Percentiles rank a stretch among this genome's conserved stretches.
These are phyloP conservation scores for Tenthredo amoena DNA, from an alignment of 2,888 invertebrate species.

Conservation along the genomic window DNA sequence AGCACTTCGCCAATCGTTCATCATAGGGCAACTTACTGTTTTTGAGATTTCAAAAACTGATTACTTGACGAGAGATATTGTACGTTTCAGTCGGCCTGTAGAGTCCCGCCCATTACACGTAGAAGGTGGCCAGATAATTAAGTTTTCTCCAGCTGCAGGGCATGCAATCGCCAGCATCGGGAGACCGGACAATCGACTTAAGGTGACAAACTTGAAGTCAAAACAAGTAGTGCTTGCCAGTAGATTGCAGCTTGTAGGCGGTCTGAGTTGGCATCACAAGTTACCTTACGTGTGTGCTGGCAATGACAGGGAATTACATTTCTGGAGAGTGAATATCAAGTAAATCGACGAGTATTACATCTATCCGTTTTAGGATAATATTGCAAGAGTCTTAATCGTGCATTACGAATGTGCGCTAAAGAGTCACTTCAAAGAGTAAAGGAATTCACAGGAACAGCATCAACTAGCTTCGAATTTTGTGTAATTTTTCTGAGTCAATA, in stretches of 20 bases:
- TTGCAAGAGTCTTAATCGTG: neutral
- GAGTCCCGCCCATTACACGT: conserved; percentile 82
- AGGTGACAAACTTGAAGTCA: conserved; percentile 82
- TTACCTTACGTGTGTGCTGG: conserved; percentile 82
- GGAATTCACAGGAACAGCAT: neutral
- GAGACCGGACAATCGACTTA: conserved; percentile 83
- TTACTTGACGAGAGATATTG: conserved; percentile 47
- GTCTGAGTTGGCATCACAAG: conserved; percentile 83
- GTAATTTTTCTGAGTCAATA: neutral
- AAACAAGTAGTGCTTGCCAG: conserved; percentile 81
- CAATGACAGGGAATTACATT: conserved; percentile 81
- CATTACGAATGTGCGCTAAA: neutral
- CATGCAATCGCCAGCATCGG: conserved; percentile 84
- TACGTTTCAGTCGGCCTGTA: conserved; percentile 80
- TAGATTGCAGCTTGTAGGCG: conserved; percentile 80
- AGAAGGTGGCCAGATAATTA: conserved; percentile 82
- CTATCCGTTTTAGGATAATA: conserved; percentile 2
- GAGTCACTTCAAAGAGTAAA: neutral
- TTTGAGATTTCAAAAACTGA: conserved; percentile 40
- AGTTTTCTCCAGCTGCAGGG: conserved; percentile 83
- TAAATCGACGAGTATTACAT: conserved; percentile 61
- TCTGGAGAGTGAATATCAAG: conserved; percentile 81
- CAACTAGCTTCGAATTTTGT: neutral
- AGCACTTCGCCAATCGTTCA: conserved; percentile 27
- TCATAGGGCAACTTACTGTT: conserved; percentile 19